Evolutionary conservation across 2,113 vertebrate species (phyloP).

Genomic region (Takifugu flavidus): DNA sequence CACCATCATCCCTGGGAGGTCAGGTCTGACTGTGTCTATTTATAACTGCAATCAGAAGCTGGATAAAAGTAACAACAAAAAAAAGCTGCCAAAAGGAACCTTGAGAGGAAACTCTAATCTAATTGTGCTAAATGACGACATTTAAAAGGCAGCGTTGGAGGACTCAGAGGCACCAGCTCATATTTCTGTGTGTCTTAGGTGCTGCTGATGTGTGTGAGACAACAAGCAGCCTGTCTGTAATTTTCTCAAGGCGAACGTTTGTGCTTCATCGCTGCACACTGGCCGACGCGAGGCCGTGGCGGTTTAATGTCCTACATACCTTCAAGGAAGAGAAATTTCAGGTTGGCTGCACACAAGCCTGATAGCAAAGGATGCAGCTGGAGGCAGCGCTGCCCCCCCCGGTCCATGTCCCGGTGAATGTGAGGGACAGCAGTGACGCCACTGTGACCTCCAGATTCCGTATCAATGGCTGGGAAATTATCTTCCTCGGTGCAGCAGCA

Average conservation of each 20-base stretch:
- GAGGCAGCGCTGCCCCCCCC: neutral
- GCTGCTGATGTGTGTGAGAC: conserved; percentile 4
- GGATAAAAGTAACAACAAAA: neutral
- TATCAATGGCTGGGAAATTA: too few species aligned
- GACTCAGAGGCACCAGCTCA: conserved; percentile 16
- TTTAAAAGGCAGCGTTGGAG: conserved; percentile 16
- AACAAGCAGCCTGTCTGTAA: conserved; percentile 28
- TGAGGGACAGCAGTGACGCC: neutral
- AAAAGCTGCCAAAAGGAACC: conserved; percentile 5
- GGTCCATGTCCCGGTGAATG: neutral
- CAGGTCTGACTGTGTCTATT: too few species aligned
- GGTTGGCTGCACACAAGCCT: conserved; percentile 43
- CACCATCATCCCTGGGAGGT: too few species aligned
- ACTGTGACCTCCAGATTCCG: too few species aligned
- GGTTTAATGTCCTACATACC: conserved; percentile 21
- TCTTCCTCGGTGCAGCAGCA: too few species aligned
- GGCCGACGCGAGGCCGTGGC: conserved; percentile 24
- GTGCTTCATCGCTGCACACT: conserved; percentile 6
- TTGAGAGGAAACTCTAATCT: conserved; percentile 2
- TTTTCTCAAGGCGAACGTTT: conserved; percentile 41
- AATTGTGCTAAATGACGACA: conserved; percentile 17
- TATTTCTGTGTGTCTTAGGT: conserved; percentile 18
- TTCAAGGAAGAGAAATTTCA: conserved; percentile 35
- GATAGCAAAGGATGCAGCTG: conserved; percentile 12
- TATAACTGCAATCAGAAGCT: conserved; percentile 10